phyloP scores from a whole-genome alignment of 1,140 invertebrate genomes.

The Caenorhabditis tropicalis region DNA sequence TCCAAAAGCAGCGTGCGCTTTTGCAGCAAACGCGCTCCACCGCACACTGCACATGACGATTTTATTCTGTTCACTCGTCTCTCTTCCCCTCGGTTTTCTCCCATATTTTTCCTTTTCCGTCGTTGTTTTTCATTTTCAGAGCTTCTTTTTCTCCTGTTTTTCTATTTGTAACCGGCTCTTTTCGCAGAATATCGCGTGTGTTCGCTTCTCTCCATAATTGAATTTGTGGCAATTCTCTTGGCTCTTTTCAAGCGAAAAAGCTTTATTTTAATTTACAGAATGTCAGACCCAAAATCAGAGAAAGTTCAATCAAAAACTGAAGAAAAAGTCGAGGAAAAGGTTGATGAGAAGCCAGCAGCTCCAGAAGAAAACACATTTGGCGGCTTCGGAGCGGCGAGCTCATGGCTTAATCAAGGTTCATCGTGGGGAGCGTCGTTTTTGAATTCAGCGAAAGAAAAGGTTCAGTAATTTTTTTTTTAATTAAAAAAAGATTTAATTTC shows the following conservation, averaged over 20 bases:
- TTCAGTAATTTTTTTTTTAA: neutral
- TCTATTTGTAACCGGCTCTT: too few relatives aligned
- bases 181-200: neutral
- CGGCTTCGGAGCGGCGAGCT: conserved; percentile 8
- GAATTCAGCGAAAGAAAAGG: conserved; percentile 48
- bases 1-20: neutral
- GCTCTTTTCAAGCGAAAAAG: neutral
- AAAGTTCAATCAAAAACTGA: neutral
- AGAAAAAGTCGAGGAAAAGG: neutral
- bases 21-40: neutral
- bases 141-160: too few relatives aligned
- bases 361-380: neutral
- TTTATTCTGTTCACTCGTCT: neutral
- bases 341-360: neutral
- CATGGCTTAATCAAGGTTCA: conserved; percentile 10
- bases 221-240: neutral
- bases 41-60: conserved; percentile 5
- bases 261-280: neutral
- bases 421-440: conserved; percentile 39
- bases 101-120: neutral
- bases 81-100: neutral
- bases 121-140: neutral
- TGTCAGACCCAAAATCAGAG: neutral
- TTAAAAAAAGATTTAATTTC: neutral
- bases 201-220: neutral